These are phyloP conservation scores for Pegoplata infirma DNA, from an alignment of 2,888 invertebrate species.

Conservation along the genomic window DNA sequence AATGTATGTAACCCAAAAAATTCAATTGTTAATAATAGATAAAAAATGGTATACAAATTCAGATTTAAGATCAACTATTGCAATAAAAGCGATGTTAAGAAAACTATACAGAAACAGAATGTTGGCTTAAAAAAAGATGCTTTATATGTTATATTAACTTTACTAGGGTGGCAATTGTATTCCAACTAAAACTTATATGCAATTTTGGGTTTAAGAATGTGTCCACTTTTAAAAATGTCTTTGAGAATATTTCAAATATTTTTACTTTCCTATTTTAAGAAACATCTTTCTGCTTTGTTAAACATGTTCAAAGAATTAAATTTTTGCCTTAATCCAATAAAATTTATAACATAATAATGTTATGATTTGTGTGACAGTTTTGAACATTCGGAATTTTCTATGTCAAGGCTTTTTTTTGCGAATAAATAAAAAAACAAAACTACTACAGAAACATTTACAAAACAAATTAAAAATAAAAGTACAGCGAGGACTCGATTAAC, in stretches of 20 bases:
- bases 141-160: too few relatives aligned
- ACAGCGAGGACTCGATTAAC: not conserved
- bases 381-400: conserved; percentile 21
- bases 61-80: conserved; percentile 29
- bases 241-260: too few relatives aligned
- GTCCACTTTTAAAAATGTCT: too few relatives aligned
- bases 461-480: conserved; percentile 11
- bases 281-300: too few relatives aligned
- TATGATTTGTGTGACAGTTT: conserved; percentile 30
- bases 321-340: not conserved
- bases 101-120: not conserved
- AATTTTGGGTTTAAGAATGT: too few relatives aligned
- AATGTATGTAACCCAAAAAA: too few relatives aligned
- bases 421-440: conserved; percentile 13
- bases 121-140: too few relatives aligned
- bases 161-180: too few relatives aligned
- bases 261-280: too few relatives aligned
- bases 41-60: conserved; percentile 2
- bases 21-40: not conserved
- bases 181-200: too few relatives aligned
- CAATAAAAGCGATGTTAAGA: not conserved
- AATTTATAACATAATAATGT: not conserved
- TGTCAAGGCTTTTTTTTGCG: conserved; percentile 44
- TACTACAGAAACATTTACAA: not conserved
- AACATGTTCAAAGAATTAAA: too few relatives aligned